These are phyloP conservation scores for Agrochola lota DNA, from an alignment of 2,888 invertebrate genomes.

Conservation along the genomic window DNA sequence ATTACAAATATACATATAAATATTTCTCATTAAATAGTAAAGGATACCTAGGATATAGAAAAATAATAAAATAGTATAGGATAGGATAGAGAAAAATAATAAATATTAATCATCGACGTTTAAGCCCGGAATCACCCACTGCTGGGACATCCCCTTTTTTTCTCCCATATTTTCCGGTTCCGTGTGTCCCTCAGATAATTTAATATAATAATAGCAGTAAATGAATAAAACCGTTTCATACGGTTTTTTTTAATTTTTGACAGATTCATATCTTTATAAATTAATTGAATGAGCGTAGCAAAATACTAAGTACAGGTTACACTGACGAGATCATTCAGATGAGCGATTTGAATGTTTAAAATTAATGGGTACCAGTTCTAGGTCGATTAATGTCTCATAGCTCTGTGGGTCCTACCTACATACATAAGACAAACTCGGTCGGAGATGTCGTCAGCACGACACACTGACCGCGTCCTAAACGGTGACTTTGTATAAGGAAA, in stretches of 20 bases:
- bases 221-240: background rate
- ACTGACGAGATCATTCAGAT: conserved; percentile 4
- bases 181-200: background rate
- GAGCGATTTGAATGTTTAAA: conserved; percentile 10
- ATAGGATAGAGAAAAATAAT: background rate
- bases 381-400: conserved; percentile 14
- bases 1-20: too few species aligned
- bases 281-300: background rate
- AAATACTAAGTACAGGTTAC: conserved; percentile 16
- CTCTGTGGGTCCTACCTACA: background rate
- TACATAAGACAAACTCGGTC: conserved; percentile 31
- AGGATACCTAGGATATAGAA: too few species aligned
- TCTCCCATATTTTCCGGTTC: background rate
- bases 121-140: background rate
- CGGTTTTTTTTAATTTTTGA: background rate
- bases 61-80: too few species aligned
- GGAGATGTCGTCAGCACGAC: conserved; percentile 57
- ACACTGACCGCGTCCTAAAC: conserved; percentile 66
- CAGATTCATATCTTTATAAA: conserved; percentile 6
- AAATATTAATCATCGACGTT: background rate
- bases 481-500: conserved; percentile 58
- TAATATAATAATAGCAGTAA: background rate
- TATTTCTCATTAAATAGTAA: too few species aligned
- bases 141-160: background rate
- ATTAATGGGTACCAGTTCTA: conserved; percentile 39